These are phyloP conservation scores for Lepus europaeus DNA, from an alignment of 2,113 vertebrate species.

Conservation along the genomic window DNA sequence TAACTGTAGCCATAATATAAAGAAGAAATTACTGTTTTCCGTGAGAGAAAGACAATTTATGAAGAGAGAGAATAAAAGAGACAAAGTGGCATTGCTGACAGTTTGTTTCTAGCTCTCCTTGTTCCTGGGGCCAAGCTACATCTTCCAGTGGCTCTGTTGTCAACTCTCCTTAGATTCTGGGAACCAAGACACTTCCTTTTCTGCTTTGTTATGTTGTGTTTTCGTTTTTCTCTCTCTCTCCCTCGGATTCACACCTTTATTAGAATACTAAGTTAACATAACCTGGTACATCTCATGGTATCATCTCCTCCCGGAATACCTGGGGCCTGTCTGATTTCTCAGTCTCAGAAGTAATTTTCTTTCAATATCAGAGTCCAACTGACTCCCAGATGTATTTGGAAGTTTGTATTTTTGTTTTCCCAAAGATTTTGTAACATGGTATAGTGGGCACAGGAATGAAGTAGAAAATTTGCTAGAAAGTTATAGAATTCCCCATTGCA, in stretches of 20 bases:
- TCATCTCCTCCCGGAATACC: too few relatives aligned
- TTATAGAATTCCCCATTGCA: conserved; percentile 65
- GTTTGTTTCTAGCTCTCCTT: neutral
- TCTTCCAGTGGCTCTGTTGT: neutral
- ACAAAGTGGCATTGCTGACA: neutral
- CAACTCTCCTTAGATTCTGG: neutral
- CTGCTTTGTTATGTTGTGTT: neutral
- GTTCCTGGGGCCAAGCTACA: neutral
- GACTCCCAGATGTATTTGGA: neutral
- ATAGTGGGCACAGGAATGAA: conserved; percentile 36
- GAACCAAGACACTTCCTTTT: neutral
- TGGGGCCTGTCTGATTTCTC: too few relatives aligned
- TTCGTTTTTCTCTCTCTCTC: neutral
- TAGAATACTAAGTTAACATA: too few relatives aligned
- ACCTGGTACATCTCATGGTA: too few relatives aligned
- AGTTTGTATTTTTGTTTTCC: conserved; percentile 62
- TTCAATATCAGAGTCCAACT: too few relatives aligned
- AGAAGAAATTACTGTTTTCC: neutral
- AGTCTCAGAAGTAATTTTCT: too few relatives aligned
- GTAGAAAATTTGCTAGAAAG: conserved; percentile 64
- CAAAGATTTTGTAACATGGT: conserved; percentile 49
- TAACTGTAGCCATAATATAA: neutral
- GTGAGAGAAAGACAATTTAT: neutral
- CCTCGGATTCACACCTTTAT: too few relatives aligned
- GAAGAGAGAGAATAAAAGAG: neutral